Base-by-base conservation (phyloP, 2,888 invertebrate species). In the Escarpia spicata region DNA sequence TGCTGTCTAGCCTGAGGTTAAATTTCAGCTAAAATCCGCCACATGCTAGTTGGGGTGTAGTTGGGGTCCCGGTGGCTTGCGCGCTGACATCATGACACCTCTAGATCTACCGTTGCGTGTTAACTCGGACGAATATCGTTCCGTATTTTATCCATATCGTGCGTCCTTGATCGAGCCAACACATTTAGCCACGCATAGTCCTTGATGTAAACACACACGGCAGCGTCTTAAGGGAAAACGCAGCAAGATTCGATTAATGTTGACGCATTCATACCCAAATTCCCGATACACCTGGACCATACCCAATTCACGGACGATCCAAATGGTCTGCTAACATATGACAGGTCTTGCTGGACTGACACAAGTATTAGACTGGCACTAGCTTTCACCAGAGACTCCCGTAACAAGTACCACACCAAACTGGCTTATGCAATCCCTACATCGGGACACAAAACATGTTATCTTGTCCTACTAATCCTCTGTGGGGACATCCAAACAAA, bases 1-100 rank as follows among this genome's bases (percentile, higher is more conserved):
- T n/a, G 75, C 37, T 1, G 37, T 75, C 75, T 75, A 75, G n/a
- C 75, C 75, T 26, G 52, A 75, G 75, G 75, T 26, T 75, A 75
- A 75, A 75, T 75, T 75, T 75, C 75, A 75, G 75, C 75, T 75
- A 75, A 26, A 75, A 75, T 75, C 75, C 75, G 75, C 26, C 75
- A 75, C 75, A 26, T 26, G 75, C 75, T 75, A 6, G 75, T 26
- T 12, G n/a, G n/a, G n/a, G n/a, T n/a, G n/a, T n/a, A n/a, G n/a
- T n/a, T n/a, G 26, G 75, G 26, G 75, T n/a, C 75, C 75, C n/a
- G 75, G 75, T 26, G 75, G 75, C 19, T 75, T 75, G 75, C 75
- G 75, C 75, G 75, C 75, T 75, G 75, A 75, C 75, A 75, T 75
- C 75, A 75, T 26, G 75, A 75, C 75, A 75, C 26, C n/a, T 52